Percentiles rank a stretch among this genome's conserved stretches.
phyloP scores from a whole-genome alignment of 2,113 vertebrate genomes.

The Catagonus wagneri region DNA sequence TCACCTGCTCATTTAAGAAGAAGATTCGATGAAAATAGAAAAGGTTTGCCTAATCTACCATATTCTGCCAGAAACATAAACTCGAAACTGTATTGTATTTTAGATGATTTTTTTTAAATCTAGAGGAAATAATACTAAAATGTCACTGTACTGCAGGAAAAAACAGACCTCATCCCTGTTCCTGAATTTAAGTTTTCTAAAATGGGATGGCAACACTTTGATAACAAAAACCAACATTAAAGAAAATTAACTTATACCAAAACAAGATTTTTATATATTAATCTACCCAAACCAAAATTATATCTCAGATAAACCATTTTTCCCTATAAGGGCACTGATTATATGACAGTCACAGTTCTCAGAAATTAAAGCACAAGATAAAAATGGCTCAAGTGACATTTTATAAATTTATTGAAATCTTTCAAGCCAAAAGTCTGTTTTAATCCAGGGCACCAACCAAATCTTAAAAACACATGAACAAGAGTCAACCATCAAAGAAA shows the following conservation, averaged over 20 bases:
- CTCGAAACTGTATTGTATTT: neutral
- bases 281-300: neutral
- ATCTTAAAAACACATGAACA: constrained; percentile 39
- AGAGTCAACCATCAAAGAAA: constrained; percentile 29
- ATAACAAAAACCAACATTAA: constrained; percentile 30
- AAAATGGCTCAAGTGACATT: constrained; percentile 40
- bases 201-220: neutral
- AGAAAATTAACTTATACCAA: constrained; percentile 21
- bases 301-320: constrained; percentile 12
- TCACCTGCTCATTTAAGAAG: neutral
- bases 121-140: constrained; percentile 26
- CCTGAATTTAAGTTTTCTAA: constrained; percentile 49
- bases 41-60: neutral
- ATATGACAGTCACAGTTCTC: neutral
- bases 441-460: constrained; percentile 17
- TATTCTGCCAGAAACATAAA: neutral
- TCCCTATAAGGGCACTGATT: neutral
- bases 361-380: constrained; percentile 33
- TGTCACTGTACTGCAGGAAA: neutral
- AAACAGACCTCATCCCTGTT: neutral
- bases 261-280: constrained; percentile 16
- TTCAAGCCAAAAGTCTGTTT: constrained; percentile 58
- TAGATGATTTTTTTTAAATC: neutral
- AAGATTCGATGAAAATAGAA: neutral
- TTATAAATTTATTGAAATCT: constrained; percentile 1